Percentiles rank a stretch among this genome's conserved stretches.
phyloP scores from a whole-genome alignment of 92 coral and sea anemone genomes.

The Micromussa lordhowensis region DNA sequence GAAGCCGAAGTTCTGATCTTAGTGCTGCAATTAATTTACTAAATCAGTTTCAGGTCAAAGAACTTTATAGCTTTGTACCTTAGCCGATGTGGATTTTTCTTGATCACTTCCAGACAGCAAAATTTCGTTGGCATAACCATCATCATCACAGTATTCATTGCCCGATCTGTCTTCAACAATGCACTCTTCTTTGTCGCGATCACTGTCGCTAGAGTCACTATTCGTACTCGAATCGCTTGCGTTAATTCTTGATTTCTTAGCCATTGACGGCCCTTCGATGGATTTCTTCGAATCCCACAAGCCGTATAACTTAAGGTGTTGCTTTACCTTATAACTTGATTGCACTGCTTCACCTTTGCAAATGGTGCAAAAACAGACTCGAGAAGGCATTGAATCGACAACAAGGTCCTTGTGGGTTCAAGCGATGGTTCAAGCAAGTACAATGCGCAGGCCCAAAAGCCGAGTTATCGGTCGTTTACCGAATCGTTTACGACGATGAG shows the following conservation, averaged over 20 bases:
- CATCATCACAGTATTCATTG: neutral
- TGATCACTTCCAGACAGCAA: slow-evolving; percentile 5
- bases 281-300: slow-evolving; percentile 22
- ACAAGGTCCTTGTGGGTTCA: neutral
- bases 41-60: no score
- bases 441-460: neutral
- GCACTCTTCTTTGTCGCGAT: neutral
- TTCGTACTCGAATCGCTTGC: neutral
- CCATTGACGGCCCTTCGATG: slow-evolving; percentile 4
- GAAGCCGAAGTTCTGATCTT: no score
- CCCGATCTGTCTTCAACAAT: neutral
- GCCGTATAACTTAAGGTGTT: slow-evolving; percentile 34
- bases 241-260: slow-evolving; percentile 27
- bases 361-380: slow-evolving; percentile 38
- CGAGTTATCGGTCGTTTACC: neutral
- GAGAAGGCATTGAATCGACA: neutral
- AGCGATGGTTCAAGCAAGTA: no score
- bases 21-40: no score
- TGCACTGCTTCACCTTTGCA: slow-evolving; percentile 37
- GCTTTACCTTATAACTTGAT: neutral
- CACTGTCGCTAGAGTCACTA: neutral
- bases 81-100: neutral
- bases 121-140: slow-evolving; percentile 4
- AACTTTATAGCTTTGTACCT: neutral
- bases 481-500: neutral